Evolutionary conservation across 53 echinoderm and acorn worm species (phyloP), one percentile per base, ranked within the genome.

Genomic region (Luidia sarsii): DNA sequence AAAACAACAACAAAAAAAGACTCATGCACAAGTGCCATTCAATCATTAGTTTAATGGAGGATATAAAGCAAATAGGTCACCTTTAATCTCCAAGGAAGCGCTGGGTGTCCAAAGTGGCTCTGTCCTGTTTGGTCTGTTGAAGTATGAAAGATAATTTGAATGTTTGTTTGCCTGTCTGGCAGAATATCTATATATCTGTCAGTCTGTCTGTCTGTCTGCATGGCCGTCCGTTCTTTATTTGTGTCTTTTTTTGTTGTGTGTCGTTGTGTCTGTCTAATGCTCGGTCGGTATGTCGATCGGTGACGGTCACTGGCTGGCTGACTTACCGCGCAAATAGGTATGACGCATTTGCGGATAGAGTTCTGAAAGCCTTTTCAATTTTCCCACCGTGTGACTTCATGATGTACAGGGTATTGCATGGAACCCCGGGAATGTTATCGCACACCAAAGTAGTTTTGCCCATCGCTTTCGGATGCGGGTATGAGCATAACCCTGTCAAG

Each of bases 311-410:
- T 57, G 3, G 13, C 29, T 2, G 2, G 21, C 21, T 35, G 9
- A 32, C 52, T 2, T 50, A 70, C 70, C 70, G 50, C 51, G 70
- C 33, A 34, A 70, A 70, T 35, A 70, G 70, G 19, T 70, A 34
- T 1, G n/a, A 1, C 11, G 52, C 70, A n/a, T 50, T 35, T 30
- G 50, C 22, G 31, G 70, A 51, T 16, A 70, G 52, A 10, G 22
- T 70, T 13, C 10, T 28, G 14, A 33, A 34, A 33, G 11, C 36
- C 0, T 24, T 33, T 32, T 32, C 52, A 33, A 70, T 53, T 50
- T 10, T 70, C 7, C 2, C 15, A 20, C 22, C 34, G 52, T 70
- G 51, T 2, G 11, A 0, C 13, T 48, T n/a, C 53, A 70, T 32
- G 70, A 22, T 31, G 34, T 50, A 31, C 2, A 70, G 34, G 4